Evolutionary conservation across 2,113 vertebrate genomes (phyloP), one percentile per base, ranked within the genome.

Genomic region (Eulemur macaco): DNA sequence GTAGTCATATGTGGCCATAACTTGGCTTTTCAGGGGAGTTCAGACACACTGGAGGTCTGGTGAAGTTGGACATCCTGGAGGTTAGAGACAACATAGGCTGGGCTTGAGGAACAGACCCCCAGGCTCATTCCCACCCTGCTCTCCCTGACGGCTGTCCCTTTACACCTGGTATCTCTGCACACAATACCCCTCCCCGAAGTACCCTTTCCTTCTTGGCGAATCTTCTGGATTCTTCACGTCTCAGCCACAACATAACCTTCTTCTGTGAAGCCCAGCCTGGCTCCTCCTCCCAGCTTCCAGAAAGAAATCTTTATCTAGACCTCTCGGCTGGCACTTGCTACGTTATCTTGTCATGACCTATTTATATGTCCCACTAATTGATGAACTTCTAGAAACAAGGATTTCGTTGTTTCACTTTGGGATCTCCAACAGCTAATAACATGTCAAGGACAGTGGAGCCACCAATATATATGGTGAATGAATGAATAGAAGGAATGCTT

Each of bases 1-100:
- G 9, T 64, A 20, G 20, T 54, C 34, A 50, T 58, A 54, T n/a
- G 73, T 71, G 80, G 37, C 27, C 39, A 78, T 56, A 14, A 42
- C 17, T 20, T 94, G 56, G 39, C 86, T 78, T 95, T 95, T 63
- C 69, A 27, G 8, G 71, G 60, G 5, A 58, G 34, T 52, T 87
- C n/a, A 50, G 50, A 29, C 42, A 29, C 34, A 5, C 42, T 84
- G 9, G 37, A 29, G 37, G 3, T 52, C 54, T 76, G 42, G 25
- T 14, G 12, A 52, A 45, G 27, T 13, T 45, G 31, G 11, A 14
- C 45, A 6, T 69, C n/a, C 11, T 20, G 12, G 7, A 45, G 52
- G 31, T 7, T n/a, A 20, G 27, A 92, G 31, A 10, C 3, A 10
- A 39, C 6, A 1, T 2, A 58, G 73, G 23, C n/a, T 60, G 15